Base-by-base conservation (phyloP, 2,888 invertebrate genomes). In the Trachelus stipa region DNA sequence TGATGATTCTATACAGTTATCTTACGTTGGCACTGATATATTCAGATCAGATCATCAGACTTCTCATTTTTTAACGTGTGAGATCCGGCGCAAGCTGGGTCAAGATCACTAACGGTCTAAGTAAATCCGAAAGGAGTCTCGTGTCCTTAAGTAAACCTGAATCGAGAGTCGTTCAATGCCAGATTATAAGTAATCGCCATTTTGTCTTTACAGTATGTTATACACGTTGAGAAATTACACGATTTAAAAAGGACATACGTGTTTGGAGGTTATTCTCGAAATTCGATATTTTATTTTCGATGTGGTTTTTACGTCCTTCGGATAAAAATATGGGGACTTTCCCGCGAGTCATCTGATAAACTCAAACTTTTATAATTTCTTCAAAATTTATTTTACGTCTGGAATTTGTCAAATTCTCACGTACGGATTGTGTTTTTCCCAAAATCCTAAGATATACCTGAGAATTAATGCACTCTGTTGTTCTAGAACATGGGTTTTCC, bases 41-140 rank as follows among this genome's bases (percentile, higher is more conserved):
- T 56, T 56, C 23, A 9, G 23, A 23, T 56, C 56, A 23, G 23
- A 56, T 23, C 23, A 2, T 2, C 23, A 56, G 15, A 56, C 23
- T 56, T 9, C 56, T 9, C 6, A 23, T 0, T 15, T 56, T 9
- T 56, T 6, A 56, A 56, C 23, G 23, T 35, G 33, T 76, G 79
- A 80, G 77, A 81, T 79, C 81, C 81, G 81, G 81, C 69, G 76
- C 73, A 30, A 77, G 82, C 75, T 74, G 80, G 82, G 81, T 81
- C 82, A 83, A 83, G 81, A 83, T 83, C 82, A 81, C 80, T 77
- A 81, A 73, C 80, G 73, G 69, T 75, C 34, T 76, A 81, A 81
- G 81, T 81, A 77, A 81, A 81, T 80, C 80, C 75, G 78, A 80
- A 76, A 69, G 71, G 33, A 71, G 23, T 9, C 56, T 56, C 23